A percentile compares a stretch with the other conserved stretches of the same genome.
Conservation (phyloP, 1,140 invertebrate species). For the Orius laevigatus region DNA sequence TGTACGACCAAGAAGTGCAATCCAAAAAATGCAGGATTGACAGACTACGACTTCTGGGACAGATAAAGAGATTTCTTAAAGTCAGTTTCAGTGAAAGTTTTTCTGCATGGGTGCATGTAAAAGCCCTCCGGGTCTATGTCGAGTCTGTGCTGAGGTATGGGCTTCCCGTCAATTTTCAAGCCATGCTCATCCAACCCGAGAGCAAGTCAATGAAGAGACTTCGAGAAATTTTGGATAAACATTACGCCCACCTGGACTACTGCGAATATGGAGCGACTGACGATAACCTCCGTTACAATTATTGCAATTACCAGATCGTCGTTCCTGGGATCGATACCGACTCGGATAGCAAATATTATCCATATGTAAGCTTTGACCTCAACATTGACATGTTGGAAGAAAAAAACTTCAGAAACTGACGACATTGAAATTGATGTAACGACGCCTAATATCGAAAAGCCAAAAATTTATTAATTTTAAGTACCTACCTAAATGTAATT, state of each 20-base stretch:
- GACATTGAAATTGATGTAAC: too few species aligned
- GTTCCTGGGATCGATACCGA: conserved; percentile 58
- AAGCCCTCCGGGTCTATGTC: neutral
- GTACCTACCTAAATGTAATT: too few species aligned
- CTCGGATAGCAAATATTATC: conserved; percentile 87
- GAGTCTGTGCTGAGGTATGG: conserved; percentile 1
- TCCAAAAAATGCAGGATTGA: conserved; percentile 89
- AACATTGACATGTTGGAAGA: conserved; percentile 83
- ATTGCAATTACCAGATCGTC: conserved; percentile 14
- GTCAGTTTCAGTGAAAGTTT: neutral
- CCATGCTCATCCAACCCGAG: conserved; percentile 81
- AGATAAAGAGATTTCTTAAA: conserved; percentile 56
- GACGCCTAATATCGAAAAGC: too few species aligned
- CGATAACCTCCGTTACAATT: conserved; percentile 12
- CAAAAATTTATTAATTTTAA: too few species aligned
- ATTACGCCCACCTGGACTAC: conserved; percentile 94
- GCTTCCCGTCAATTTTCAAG: conserved; percentile 84
- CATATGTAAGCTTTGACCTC: conserved; percentile 95
- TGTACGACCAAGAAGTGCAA: conserved; percentile 90
- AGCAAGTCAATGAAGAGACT: conserved; percentile 82
- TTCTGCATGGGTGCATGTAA: neutral
- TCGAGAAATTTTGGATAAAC: conserved; percentile 76
- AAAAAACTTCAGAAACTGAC: too few species aligned
- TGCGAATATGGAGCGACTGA: too few species aligned
- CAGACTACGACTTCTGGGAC: conserved; percentile 69